phyloP scores from a whole-genome alignment of 1,140 invertebrate species.

The Trichonephila inaurata region DNA sequence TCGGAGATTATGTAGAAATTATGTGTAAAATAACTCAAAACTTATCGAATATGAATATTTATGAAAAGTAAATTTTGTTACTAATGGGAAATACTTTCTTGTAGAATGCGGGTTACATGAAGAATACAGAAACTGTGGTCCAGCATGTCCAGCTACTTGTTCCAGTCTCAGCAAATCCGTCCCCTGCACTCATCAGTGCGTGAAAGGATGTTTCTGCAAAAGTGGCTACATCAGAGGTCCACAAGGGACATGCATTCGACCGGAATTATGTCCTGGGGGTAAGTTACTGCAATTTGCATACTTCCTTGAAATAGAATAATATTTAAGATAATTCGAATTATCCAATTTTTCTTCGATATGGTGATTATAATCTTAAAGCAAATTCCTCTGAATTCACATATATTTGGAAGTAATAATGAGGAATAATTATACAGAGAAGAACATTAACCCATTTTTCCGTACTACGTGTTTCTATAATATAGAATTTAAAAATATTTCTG shows the following conservation, averaged over 20 bases:
- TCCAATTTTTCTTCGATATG: too few relatives aligned
- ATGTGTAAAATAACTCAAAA: not conserved
- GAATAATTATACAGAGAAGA: too few relatives aligned
- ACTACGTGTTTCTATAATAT: too few relatives aligned
- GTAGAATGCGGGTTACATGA: not conserved
- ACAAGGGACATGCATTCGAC: constrained; percentile 45
- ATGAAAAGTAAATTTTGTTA: not conserved
- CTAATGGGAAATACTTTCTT: not conserved
- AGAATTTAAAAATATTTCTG: too few relatives aligned
- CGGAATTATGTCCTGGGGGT: constrained; percentile 23
- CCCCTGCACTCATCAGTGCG: not conserved
- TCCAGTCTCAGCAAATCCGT: not conserved
- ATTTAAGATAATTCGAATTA: too few relatives aligned
- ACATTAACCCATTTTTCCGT: too few relatives aligned
- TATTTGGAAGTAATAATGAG: too few relatives aligned
- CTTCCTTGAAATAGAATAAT: too few relatives aligned
- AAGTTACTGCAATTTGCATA: not conserved
- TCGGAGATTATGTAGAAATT: not conserved
- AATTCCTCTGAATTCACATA: too few relatives aligned
- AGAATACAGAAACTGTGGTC: constrained; percentile 39
- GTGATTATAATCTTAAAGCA: too few relatives aligned
- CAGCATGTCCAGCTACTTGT: constrained; percentile 41
- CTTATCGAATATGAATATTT: not conserved
- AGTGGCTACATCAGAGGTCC: not conserved
- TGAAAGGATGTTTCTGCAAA: constrained; percentile 47